Evolutionary conservation across 1,140 invertebrate genomes (phyloP), one percentile per base, ranked within the genome.

Genomic region (Onthophagus taurus): DNA sequence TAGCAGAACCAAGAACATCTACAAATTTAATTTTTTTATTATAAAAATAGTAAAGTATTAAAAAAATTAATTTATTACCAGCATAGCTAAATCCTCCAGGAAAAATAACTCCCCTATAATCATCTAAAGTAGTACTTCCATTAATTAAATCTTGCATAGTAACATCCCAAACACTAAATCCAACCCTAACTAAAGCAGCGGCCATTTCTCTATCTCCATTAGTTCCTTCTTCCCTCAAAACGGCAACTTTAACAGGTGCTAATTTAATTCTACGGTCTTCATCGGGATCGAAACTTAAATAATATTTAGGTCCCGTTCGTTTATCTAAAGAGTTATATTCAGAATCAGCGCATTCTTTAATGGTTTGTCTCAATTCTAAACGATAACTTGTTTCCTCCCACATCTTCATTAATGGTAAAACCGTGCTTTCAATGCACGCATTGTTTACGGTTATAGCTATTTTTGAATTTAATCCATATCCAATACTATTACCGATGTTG

Each of bases 201-300:
- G 86, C 85, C 94, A 99, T 97, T 74, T 98, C 95, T 42, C 94
- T 70, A 61, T 98, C 95, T 26, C 94, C 93, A 62, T 99, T 99
- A 20, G 80, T 86, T 50, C 95, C 95, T 80, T 99, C 95, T 70
- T 99, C 95, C 31, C 95, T 71, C 20, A 98, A 70, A 0, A 98
- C 88, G 7, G 92, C 94, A 1, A 97, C 89, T 46, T 69, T 73
- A 6, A 85, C 71, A 14, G 69, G 63, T 53, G 64, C 67, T 1
- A 69, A 45, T n/a, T 45, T 46, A 9, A 9, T 20, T 4, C 42
- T 8, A 29, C 21, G 34, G 16, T 70, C 63, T 2, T 66, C 55
- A 49, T 80, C 72, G 11, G 83, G 76, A 60, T 89, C 72, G 51
- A 86, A 88, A 0, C 77, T 76, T 0, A 89, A 66, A 26, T 69